Conservation (phyloP, 2,797 vertebrate genomes). For the Rhynchotus rufescens region DNA sequence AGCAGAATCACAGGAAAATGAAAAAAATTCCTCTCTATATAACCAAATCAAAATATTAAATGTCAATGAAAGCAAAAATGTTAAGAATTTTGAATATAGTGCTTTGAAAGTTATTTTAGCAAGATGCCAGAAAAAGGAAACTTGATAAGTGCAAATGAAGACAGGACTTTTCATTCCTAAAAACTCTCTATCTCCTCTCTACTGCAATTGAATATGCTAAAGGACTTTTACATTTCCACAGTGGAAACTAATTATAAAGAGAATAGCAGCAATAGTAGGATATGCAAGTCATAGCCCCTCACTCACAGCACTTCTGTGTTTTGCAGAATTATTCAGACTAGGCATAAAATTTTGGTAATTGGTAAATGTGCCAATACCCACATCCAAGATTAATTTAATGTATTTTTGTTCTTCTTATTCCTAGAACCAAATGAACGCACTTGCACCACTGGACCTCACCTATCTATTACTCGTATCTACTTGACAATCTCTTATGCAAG, state of each 20-base stretch:
- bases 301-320: neutral
- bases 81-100: neutral
- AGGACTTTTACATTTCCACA: slow-evolving; percentile 22
- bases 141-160: neutral
- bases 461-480: neutral
- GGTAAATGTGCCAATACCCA: neutral
- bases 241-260: slow-evolving; percentile 17
- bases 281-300: neutral
- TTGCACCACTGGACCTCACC: neutral
- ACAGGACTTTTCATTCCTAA: neutral
- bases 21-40: neutral
- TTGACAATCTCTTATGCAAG: neutral
- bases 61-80: neutral
- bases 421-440: slow-evolving; percentile 18
- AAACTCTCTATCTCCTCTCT: neutral
- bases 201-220: neutral
- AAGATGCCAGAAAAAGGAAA: neutral
- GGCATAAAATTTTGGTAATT: neutral
- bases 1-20: neutral
- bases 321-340: slow-evolving; percentile 6
- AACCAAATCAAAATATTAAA: neutral
- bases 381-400: slow-evolving; percentile 1
- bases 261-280: slow-evolving; percentile 25
- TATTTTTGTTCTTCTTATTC: slow-evolving; percentile 16
- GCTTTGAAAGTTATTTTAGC: neutral